Conservation (phyloP, 2,888 invertebrate species). For the Lysandra coridon region DNA sequence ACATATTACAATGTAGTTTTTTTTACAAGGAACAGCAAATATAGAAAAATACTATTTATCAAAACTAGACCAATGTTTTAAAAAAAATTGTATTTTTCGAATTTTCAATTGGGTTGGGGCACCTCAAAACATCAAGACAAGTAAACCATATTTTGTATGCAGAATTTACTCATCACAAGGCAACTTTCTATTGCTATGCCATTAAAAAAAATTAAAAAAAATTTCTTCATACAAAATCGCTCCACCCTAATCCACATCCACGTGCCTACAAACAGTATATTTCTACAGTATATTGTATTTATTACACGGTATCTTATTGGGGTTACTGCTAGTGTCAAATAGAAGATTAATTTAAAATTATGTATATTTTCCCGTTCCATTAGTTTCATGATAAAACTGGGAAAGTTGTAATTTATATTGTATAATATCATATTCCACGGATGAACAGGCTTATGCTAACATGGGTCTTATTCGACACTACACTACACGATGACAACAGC, state of each 20-base stretch:
- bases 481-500: conserved; percentile 24
- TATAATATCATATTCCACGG: background rate
- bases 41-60: no score
- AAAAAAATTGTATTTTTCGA: no score
- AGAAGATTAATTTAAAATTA: background rate
- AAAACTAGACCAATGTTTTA: no score
- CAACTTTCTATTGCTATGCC: no score
- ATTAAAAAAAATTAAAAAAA: no score
- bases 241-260: conserved; percentile 22
- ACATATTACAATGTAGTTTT: no score
- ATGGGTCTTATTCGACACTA: background rate
- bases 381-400: background rate
- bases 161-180: no score
- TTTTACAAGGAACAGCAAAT: no score
- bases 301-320: background rate
- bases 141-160: no score
- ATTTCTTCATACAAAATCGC: no score
- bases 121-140: no score
- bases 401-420: background rate
- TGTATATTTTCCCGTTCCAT: background rate
- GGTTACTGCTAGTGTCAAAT: background rate
- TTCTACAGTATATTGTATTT: background rate
- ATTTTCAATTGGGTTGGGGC: no score
- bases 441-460: background rate
- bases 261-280: background rate